Conservation (phyloP, 2,113 vertebrate genomes). For the Garra rufa region DNA sequence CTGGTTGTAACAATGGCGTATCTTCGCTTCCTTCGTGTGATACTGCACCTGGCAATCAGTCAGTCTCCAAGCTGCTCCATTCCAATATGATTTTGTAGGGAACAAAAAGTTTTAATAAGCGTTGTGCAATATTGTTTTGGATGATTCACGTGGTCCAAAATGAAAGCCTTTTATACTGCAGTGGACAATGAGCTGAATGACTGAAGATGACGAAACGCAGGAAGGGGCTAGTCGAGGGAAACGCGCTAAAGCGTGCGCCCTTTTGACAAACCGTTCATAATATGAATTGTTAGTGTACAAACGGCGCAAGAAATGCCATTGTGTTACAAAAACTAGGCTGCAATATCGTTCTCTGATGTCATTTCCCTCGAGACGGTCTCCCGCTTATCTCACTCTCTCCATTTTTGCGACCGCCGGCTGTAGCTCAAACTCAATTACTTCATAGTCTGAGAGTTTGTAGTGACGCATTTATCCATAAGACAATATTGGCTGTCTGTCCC, state of each 20-base stretch:
- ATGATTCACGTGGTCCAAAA: constrained; percentile 45
- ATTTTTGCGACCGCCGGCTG: not conserved
- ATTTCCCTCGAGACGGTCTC: constrained; percentile 28
- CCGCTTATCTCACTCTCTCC: constrained; percentile 3
- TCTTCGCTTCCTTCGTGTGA: constrained; percentile 34
- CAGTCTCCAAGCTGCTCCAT: constrained; percentile 54
- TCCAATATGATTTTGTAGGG: constrained; percentile 52
- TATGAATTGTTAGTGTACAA: not conserved
- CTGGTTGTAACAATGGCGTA: constrained; percentile 9
- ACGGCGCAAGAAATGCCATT: not conserved
- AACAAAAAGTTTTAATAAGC: constrained; percentile 42
- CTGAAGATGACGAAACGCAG: not conserved
- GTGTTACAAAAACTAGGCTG: not conserved
- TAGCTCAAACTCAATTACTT: constrained; percentile 43
- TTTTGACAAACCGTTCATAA: not conserved
- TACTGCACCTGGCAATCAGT: constrained; percentile 60
- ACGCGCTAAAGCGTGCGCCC: not conserved
- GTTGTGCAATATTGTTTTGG: constrained; percentile 59
- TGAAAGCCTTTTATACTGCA: constrained; percentile 24
- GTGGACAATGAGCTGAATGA: constrained; percentile 34
- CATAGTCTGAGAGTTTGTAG: constrained; percentile 48
- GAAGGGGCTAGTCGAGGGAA: not conserved
- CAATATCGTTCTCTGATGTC: constrained; percentile 17
- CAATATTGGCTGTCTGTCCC: constrained; percentile 50
- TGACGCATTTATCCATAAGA: constrained; percentile 38